Conservation (phyloP, 1,140 invertebrate species). For the Berghia stephanieae region DNA sequence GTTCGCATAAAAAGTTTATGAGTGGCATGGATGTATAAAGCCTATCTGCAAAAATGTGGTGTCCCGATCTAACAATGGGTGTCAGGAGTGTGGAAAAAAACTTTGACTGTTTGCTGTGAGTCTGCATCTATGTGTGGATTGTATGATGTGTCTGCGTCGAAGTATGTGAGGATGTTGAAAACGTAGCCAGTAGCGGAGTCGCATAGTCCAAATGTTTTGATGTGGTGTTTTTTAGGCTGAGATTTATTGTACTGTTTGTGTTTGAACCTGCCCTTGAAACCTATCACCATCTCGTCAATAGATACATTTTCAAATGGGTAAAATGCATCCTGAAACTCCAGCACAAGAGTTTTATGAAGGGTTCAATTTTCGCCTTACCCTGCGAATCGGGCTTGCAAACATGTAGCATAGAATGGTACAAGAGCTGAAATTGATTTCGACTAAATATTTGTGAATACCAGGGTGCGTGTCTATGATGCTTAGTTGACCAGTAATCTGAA, state of each 20-base stretch:
- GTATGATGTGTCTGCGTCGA: neutral
- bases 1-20: neutral
- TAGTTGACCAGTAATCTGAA: too few relatives aligned
- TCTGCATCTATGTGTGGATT: neutral
- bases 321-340: neutral
- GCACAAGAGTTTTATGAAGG: neutral
- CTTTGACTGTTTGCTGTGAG: neutral
- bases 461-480: too few relatives aligned
- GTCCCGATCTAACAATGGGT: neutral
- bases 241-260: neutral
- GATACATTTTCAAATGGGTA: neutral
- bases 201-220: neutral
- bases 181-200: neutral
- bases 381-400: too few relatives aligned
- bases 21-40: neutral
- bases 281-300: neutral
- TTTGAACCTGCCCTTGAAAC: neutral
- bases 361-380: too few relatives aligned
- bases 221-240: neutral
- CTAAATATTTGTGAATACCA: too few relatives aligned
- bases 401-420: too few relatives aligned
- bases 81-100: neutral
- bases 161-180: neutral
- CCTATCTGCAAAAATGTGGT: neutral
- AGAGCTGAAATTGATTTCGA: too few relatives aligned